Percentiles rank a stretch among this genome's conserved stretches.
These are phyloP conservation scores for Choristoneura rosaceana DNA, from an alignment of 2,888 invertebrate genomes.

Conservation along the genomic window DNA sequence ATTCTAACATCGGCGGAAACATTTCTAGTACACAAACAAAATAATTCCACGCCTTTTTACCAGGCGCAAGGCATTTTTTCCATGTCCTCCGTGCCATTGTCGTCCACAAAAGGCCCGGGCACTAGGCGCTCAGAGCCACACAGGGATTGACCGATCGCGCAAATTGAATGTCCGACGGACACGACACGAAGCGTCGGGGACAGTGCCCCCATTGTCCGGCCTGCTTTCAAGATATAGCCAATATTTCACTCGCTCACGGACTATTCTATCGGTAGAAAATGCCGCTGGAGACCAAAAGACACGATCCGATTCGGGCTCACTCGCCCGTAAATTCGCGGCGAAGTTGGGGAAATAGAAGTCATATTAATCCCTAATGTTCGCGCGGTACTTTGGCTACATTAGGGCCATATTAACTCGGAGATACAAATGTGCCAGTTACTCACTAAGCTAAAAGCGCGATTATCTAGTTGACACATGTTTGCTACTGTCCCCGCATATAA, in stretches of 20 bases:
- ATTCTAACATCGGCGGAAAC: not conserved
- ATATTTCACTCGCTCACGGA: slow-evolving; percentile 69
- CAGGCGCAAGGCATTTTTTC: slow-evolving; percentile 59
- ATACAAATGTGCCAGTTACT: slow-evolving; percentile 30
- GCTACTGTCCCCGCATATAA: slow-evolving; percentile 8
- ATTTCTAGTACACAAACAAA: slow-evolving; percentile 15
- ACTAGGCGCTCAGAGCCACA: slow-evolving; percentile 70
- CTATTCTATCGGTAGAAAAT: slow-evolving; percentile 55
- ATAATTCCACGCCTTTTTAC: slow-evolving; percentile 36
- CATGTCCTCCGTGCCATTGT: slow-evolving; percentile 69
- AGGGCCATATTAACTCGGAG: slow-evolving; percentile 19
- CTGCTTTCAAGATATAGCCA: slow-evolving; percentile 69
- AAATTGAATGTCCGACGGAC: slow-evolving; percentile 80
- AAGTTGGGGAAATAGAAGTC: slow-evolving; percentile 26
- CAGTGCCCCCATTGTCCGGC: slow-evolving; percentile 69
- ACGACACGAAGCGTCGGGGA: slow-evolving; percentile 55
- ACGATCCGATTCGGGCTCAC: slow-evolving; percentile 44
- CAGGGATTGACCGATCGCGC: slow-evolving; percentile 79
- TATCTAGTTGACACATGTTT: slow-evolving; percentile 29
- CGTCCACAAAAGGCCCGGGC: slow-evolving; percentile 66
- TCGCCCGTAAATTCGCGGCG: slow-evolving; percentile 44
- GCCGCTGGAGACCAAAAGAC: slow-evolving; percentile 48
- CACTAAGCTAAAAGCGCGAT: slow-evolving; percentile 29
- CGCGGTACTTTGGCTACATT: slow-evolving; percentile 23
- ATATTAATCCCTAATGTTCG: slow-evolving; percentile 39